phyloP scores from a whole-genome alignment of 2,797 vertebrate species.

The Girardinus metallicus region DNA sequence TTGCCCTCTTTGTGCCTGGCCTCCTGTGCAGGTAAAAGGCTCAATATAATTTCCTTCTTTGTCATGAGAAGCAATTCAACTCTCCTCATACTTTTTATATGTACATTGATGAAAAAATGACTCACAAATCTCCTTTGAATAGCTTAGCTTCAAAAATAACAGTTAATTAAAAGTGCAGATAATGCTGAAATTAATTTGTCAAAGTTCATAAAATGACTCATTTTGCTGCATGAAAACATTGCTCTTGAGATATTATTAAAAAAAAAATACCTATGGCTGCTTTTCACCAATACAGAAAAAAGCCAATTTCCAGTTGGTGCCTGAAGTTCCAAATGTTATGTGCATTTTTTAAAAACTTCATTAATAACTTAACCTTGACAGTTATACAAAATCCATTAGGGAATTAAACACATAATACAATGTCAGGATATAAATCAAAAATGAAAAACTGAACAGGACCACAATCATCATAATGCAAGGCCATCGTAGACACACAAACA shows the following conservation, averaged over 20 bases:
- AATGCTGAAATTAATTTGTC: neutral
- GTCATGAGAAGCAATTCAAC: neutral
- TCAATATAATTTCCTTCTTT: neutral
- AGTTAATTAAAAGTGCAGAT: neutral
- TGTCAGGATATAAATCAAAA: too few species aligned
- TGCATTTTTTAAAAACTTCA: too few species aligned
- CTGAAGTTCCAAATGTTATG: conserved; percentile 13
- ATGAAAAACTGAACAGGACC: too few species aligned
- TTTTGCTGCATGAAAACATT: conserved; percentile 10
- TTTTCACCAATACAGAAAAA: conserved; percentile 32
- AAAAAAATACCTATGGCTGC: conserved; percentile 7
- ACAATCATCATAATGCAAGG: too few species aligned
- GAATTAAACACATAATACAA: too few species aligned
- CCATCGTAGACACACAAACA: too few species aligned
- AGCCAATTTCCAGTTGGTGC: conserved; percentile 41
- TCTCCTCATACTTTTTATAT: conserved; percentile 3
- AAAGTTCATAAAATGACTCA: neutral
- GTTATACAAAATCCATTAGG: too few species aligned
- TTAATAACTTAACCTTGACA: too few species aligned
- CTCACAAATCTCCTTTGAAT: neutral
- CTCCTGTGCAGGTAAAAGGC: neutral
- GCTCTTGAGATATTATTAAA: conserved; percentile 8
- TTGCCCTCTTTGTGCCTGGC: neutral
- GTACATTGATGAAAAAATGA: neutral
- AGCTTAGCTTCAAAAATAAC: neutral